These are phyloP conservation scores for Orthosia gothica DNA, from an alignment of 2,888 invertebrate genomes.

Conservation along the genomic window DNA sequence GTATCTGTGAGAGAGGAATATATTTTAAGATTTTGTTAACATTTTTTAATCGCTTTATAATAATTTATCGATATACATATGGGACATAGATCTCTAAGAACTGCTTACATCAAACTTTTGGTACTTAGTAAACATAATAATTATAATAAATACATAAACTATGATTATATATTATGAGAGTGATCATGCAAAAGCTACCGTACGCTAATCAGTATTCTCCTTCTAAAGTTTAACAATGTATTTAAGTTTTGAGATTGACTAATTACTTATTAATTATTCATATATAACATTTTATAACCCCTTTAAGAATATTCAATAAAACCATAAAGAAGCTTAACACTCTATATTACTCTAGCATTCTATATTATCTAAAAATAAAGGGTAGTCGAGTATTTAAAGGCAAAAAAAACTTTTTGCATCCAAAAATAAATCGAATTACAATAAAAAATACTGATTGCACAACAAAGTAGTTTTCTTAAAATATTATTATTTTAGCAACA, in stretches of 20 bases:
- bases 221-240: slow-evolving; percentile 24
- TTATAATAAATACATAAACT: neutral
- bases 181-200: slow-evolving; percentile 64
- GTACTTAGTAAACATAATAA: neutral
- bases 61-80: neutral
- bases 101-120: neutral
- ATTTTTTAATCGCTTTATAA: no score
- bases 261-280: slow-evolving; percentile 20
- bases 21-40: neutral
- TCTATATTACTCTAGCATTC: no score
- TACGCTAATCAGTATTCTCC: slow-evolving; percentile 45
- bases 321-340: slow-evolving; percentile 17
- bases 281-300: slow-evolving; percentile 24
- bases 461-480: no score
- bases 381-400: no score
- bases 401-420: no score
- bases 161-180: slow-evolving; percentile 17
- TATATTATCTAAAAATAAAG: neutral
- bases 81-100: neutral
- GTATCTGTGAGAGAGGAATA: neutral
- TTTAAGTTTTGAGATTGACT: slow-evolving; percentile 33
- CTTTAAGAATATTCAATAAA: slow-evolving; percentile 13
- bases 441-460: no score
- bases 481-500: no score
- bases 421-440: no score